These are phyloP conservation scores for Amaurobius ferox DNA, from an alignment of 2,888 invertebrate species.

Conservation along the genomic window DNA sequence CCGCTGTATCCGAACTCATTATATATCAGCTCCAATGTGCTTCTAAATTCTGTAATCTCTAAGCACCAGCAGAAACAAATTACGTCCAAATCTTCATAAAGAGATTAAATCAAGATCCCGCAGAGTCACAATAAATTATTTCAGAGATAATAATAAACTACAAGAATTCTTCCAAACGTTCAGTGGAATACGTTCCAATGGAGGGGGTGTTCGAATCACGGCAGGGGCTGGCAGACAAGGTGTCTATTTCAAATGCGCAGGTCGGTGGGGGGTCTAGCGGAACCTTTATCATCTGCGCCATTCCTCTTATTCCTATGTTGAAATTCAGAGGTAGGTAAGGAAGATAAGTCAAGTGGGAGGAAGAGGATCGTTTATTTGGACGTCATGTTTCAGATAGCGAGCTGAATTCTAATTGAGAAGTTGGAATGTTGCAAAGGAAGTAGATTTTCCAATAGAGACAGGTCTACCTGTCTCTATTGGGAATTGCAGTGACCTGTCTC, in stretches of 20 bases:
- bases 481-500: too few relatives aligned
- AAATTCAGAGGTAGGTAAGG: neutral
- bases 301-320: neutral
- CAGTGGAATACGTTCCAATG: conserved; percentile 1
- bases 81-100: conserved; percentile 44
- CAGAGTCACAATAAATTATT: conserved; percentile 38
- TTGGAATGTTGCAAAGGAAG: neutral
- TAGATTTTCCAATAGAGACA: neutral
- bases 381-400: neutral
- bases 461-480: too few relatives aligned
- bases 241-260: conserved; percentile 38
- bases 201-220: conserved; percentile 19
- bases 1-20: too few relatives aligned
- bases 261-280: conserved; percentile 17
- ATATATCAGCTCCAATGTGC: too few relatives aligned
- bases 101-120: conserved; percentile 57
- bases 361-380: neutral
- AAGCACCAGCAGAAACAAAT: conserved; percentile 42
- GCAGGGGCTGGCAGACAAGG: conserved; percentile 27
- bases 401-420: conserved; percentile 4
- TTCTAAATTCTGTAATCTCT: conserved; percentile 28
- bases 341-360: neutral
- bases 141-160: conserved; percentile 15
- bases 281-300: neutral
- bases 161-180: neutral